Conservation (phyloP, 2,113 vertebrate species). For the Ptilorrhoa leucosticta region DNA sequence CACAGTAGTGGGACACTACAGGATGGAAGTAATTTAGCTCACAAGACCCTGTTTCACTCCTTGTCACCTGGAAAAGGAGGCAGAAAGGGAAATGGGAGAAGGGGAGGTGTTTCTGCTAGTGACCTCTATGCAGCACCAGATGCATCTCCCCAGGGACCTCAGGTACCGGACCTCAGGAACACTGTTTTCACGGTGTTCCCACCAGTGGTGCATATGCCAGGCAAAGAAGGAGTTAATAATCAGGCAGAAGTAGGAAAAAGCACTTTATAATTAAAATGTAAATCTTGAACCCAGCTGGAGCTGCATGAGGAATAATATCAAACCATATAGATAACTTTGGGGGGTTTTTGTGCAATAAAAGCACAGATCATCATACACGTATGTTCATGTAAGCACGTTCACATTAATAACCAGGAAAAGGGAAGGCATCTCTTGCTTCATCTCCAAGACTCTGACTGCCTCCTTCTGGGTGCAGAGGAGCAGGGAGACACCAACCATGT, state of each 20-base stretch:
- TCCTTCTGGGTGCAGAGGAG: not conserved
- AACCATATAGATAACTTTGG: not conserved
- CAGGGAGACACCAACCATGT: not conserved
- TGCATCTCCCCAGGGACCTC: not conserved
- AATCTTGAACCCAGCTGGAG: not conserved
- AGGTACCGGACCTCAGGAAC: not conserved
- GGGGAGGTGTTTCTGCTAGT: not conserved
- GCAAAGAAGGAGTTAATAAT: not conserved
- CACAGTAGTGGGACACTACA: not conserved
- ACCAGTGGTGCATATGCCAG: rapidly evolving
- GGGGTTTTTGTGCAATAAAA: not conserved
- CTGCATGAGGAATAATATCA: not conserved
- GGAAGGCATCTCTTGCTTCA: not conserved
- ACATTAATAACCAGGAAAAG: not conserved
- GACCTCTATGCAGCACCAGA: not conserved
- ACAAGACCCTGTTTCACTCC: not conserved
- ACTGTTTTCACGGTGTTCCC: rapidly evolving
- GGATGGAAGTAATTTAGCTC: not conserved
- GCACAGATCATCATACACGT: not conserved
- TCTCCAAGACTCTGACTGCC: not conserved
- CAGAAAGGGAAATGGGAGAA: not conserved
- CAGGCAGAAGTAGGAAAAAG: not conserved
- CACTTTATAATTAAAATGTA: not conserved
- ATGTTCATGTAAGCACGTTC: rapidly evolving
- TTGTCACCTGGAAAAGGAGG: not conserved